Evolutionary conservation across 2,888 invertebrate genomes (phyloP).

Genomic region (Caenorhabditis sinica): DNA sequence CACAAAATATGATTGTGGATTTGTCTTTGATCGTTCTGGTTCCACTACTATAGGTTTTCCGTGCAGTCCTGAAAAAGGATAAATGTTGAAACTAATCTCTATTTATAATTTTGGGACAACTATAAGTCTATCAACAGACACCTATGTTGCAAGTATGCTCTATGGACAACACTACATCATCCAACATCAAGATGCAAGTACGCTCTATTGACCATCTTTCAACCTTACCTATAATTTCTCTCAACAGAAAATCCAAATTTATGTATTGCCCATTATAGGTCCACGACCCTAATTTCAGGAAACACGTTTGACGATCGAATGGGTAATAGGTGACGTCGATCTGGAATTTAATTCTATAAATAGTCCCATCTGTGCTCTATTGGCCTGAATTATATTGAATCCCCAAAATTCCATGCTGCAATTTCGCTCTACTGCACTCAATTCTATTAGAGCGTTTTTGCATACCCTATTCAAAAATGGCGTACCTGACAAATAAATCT

Average conservation of each 20-base stretch:
- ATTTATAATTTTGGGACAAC: not conserved
- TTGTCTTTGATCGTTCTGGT: conserved; percentile 54
- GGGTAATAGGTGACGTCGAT: conserved; percentile 78
- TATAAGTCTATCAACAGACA: no score
- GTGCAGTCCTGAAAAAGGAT: conserved; percentile 67
- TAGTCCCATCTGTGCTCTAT: no score
- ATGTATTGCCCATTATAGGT: conserved; percentile 75
- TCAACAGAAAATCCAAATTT: conserved; percentile 72
- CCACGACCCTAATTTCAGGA: conserved; percentile 75
- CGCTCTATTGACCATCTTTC: not conserved
- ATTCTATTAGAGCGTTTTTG: not conserved
- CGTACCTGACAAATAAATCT: conserved; percentile 72
- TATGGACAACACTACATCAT: no score
- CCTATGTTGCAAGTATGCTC: no score
- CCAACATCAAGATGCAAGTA: no score
- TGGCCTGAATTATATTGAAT: not conserved
- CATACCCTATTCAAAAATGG: no score
- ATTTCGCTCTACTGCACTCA: no score
- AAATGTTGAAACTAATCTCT: no score
- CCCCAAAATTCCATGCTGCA: not conserved
- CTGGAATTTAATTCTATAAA: no score
- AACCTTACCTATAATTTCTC: conserved; percentile 69
- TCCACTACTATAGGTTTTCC: conserved; percentile 58
- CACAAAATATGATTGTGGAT: conserved; percentile 70
- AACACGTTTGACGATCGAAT: conserved; percentile 75